A percentile compares a stretch with the other conserved stretches of the same genome.
Evolutionary conservation across 2,888 invertebrate species (phyloP).

Genomic region (Fragum sueziense): DNA sequence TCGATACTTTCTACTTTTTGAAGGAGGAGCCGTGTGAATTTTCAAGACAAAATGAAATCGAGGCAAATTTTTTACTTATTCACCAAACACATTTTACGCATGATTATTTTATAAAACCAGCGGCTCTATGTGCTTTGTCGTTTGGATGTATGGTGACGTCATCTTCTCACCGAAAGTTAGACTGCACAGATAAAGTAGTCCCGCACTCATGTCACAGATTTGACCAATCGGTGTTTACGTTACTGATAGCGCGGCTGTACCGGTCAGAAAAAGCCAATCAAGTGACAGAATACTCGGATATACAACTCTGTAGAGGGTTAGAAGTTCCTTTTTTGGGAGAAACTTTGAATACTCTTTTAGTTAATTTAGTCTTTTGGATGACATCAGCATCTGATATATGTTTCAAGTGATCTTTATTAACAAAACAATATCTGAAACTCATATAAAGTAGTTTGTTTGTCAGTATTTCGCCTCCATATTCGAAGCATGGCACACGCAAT

Average conservation of each 20-base stretch:
- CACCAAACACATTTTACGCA: constrained; percentile 47
- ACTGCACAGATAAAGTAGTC: constrained; percentile 13
- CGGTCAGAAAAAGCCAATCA: neutral
- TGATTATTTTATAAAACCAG: constrained; percentile 53
- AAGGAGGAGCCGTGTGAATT: constrained; percentile 48
- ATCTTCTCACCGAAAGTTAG: neutral
- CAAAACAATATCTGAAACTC: no score
- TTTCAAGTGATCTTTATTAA: no score
- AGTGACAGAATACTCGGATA: neutral
- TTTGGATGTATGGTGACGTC: constrained; percentile 54
- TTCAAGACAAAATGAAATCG: constrained; percentile 48
- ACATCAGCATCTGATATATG: constrained; percentile 1
- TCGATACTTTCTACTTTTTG: constrained; percentile 44
- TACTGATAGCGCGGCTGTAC: constrained; percentile 33
- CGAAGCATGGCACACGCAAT: no score
- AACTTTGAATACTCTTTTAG: neutral
- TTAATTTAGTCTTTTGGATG: neutral
- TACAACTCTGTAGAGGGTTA: constrained; percentile 11
- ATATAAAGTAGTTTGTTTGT: no score
- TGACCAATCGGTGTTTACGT: constrained; percentile 59
- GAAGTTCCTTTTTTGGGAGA: constrained; percentile 9
- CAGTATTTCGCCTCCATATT: no score
- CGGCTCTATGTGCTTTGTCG: constrained; percentile 57
- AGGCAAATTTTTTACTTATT: constrained; percentile 53
- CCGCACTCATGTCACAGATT: constrained; percentile 57